phyloP scores from a whole-genome alignment of 2,888 invertebrate genomes.

The Agapostemon virescens region DNA sequence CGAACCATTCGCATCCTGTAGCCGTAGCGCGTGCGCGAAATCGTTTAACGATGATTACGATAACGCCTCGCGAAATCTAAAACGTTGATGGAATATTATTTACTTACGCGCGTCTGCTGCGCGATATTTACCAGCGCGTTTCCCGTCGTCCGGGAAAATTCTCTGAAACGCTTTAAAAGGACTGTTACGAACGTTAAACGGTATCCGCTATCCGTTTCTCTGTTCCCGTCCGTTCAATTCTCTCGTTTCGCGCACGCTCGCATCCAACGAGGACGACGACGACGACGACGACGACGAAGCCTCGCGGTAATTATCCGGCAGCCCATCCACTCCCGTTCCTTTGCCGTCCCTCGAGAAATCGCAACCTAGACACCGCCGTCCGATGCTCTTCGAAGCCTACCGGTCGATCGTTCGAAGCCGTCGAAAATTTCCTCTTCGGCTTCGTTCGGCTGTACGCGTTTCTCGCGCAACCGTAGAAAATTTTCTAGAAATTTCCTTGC shows the following conservation, averaged over 20 bases:
- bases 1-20: not conserved
- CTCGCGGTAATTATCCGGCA: slow-evolving; percentile 73
- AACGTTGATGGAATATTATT: slow-evolving; percentile 29
- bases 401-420: too few relatives aligned
- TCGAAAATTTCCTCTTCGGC: too few relatives aligned
- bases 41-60: slow-evolving; percentile 35
- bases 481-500: too few relatives aligned
- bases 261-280: slow-evolving; percentile 64
- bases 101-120: slow-evolving; percentile 21
- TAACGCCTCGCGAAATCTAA: slow-evolving; percentile 24
- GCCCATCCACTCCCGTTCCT: slow-evolving; percentile 68
- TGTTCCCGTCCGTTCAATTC: slow-evolving; percentile 30
- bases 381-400: too few relatives aligned
- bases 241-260: slow-evolving; percentile 18
- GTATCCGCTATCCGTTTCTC: slow-evolving; percentile 8
- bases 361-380: not conserved
- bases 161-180: slow-evolving; percentile 22
- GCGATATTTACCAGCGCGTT: not conserved
- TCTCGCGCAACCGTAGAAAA: not conserved
- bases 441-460: too few relatives aligned
- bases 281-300: slow-evolving; percentile 26
- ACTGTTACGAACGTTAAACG: slow-evolving; percentile 24
- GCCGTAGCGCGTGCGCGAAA: not conserved
- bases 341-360: slow-evolving; percentile 26
- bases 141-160: not conserved